Base-by-base conservation (phyloP, 1,140 invertebrate genomes). In the Diabrotica virgifera region DNA sequence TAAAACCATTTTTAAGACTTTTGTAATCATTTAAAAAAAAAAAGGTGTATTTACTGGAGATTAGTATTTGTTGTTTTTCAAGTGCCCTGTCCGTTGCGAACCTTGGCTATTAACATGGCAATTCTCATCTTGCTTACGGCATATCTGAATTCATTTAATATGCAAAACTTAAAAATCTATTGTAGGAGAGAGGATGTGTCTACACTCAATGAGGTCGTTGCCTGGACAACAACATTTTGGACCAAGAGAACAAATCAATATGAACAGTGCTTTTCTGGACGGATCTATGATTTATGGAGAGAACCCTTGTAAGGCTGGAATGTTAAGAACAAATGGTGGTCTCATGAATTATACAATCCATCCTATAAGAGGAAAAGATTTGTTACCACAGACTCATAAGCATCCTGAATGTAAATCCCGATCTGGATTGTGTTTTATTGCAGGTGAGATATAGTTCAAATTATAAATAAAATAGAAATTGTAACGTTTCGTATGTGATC, bases 181-280 rank as follows among this genome's bases (percentile, higher is more conserved):
- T 0, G 90, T 89, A 5, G 94, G 94, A 2, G 85, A 87, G 58
- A 83, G 90, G 38, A 84, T 95, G 63, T 97, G 95, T 75, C 93
- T 97, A 78, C 92, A 94, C 6, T 97, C 95, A 73, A 96, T 96
- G 85, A 88, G 95, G 76, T 96, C 93, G 36, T 79, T 97, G 61
- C 90, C 94, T 5, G 95, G 93, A 24, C 94, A 96, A 76, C 88
- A 92, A 68, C 85, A 88, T 52, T 80, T 95, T 51, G 94, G 94
- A 10, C 90, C 94, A 0, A 84, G 95, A 67, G 93, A 97, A 71
- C 95, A 97, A 82, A 88, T 94, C 5, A 97, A 97, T 80, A 93
- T 96, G 74, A 95, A 96, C 74, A 94, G 95, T 0, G 92, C 91
- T 2, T 97, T 89, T 77, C 81, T 97, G 37, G 95, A 97, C 74